Evolutionary conservation across 1,140 invertebrate species (phyloP), one percentile per base, ranked within the genome.

Genomic region (Drosophila suzukii): DNA sequence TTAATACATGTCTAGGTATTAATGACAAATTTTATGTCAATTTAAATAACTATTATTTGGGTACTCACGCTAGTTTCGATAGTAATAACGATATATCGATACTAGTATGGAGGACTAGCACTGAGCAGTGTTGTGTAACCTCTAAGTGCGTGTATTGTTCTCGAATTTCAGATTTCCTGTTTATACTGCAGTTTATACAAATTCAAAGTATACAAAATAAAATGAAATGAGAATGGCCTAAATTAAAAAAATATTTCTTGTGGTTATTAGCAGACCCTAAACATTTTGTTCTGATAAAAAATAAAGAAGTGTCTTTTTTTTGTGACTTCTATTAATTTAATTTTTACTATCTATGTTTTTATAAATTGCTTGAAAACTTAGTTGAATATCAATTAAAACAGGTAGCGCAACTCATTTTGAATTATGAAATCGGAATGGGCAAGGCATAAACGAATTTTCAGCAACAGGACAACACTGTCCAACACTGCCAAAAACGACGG

Each of bases 401-500:
- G 3, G 27, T 27, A 27, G 20, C 20, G 2, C 2, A 27, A 27
- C 5, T 5, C 27, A 27, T 10, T 10, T 3, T 13, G 20, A 24
- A 47, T 7, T 24, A 6, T 11, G 6, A 12, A 47, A 27, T 13
- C 6, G 12, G 17, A 20, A 27, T 1, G 6, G 6, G 46, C n/a
- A 8, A 2, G n/a, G 50, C 12, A 61, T 56, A 61, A 61, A 61
- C 59, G 24, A 5, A 8, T 5, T 43, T 17, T 27, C 38, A 54
- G 53, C 30, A n/a, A 7, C 39, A 63, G 60, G 60, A 63, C 55
- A 12, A 12, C 39, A 13, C 2, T 79, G 51, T 44, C 3, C 58
- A 75, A 54, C 62, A 70, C 77, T 80, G 24, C 10, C 38, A 3
- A 10, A 55, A 20, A 39, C 17, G 8, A 39, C 12, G 51, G 32